These are phyloP conservation scores for Cottus gobio DNA, from an alignment of 2,113 vertebrate genomes.

Conservation along the genomic window DNA sequence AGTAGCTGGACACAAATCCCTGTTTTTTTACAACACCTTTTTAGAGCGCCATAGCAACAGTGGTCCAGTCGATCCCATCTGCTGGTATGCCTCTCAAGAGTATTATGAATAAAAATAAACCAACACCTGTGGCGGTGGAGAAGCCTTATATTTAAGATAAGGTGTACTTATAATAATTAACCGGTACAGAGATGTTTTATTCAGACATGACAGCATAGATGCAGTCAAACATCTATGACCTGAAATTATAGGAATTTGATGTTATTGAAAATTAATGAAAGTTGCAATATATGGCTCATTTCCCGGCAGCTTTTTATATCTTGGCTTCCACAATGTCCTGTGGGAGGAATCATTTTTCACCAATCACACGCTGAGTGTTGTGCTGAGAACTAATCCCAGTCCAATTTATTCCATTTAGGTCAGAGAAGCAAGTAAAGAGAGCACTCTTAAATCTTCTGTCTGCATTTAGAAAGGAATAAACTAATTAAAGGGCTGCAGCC, in stretches of 20 bases:
- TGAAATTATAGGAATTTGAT: background rate
- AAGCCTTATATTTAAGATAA: background rate
- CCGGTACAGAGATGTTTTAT: background rate
- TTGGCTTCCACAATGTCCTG: constrained; percentile 33
- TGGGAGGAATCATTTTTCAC: constrained; percentile 59
- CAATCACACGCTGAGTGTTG: constrained; percentile 55
- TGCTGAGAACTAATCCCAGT: constrained; percentile 73
- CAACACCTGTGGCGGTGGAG: constrained; percentile 21
- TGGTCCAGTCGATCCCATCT: constrained; percentile 5
- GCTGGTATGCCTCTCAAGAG: background rate
- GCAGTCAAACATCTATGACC: background rate
- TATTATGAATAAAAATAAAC: constrained; percentile 19
- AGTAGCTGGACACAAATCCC: background rate
- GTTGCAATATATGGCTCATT: constrained; percentile 25
- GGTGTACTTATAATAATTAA: background rate
- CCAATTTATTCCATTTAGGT: constrained; percentile 80
- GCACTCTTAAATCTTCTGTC: constrained; percentile 69
- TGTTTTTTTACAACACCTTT: background rate
- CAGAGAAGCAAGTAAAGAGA: constrained; percentile 68
- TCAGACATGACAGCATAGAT: background rate
- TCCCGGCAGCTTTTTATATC: constrained; percentile 29
- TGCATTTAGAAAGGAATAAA: constrained; percentile 77
- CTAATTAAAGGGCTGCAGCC: constrained; percentile 73
- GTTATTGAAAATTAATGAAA: constrained; percentile 37
- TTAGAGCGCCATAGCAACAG: constrained; percentile 42